Evolutionary conservation across 2,888 invertebrate genomes (phyloP), one percentile per base, ranked within the genome.

Genomic region (Lasiommata megera): DNA sequence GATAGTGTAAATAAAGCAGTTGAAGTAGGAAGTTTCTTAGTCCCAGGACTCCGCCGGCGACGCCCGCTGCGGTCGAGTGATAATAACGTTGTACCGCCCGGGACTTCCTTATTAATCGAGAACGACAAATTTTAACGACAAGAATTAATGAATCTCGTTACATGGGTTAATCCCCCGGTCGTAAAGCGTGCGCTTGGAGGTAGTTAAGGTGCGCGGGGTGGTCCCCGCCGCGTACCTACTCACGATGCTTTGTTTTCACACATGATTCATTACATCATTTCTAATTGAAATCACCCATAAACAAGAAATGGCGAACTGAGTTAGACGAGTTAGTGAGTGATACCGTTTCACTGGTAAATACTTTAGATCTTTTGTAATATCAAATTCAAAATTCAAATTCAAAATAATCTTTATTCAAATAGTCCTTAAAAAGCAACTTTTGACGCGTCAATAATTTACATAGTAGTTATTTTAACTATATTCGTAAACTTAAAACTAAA

Each of bases 111-210:
- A 91, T 91, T 91, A 91, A 91, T 91, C 88, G 91, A 88, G 89
- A 88, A 91, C 91, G 90, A 91, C 91, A 91, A 91, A 91, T 91
- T 91, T 91, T 91, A 91, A 91, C 91, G 91, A 91, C 91, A 91
- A 89, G 90, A 91, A 91, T 91, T 91, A 91, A 91, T 91, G 91
- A 90, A 90, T 91, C 91, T 91, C 91, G 89, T 91, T 91, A 91
- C 89, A 88, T 77, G 91, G 91, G 91, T 91, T 91, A 91, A 91
- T 91, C 90, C 88, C 84, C 75, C 76, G 84, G 79, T 89, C 91
- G 91, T 91, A 90, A 90, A 91, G 86, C 84, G 84, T 83, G 77
- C 80, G 80, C 84, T 80, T 74, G 77, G 77, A 72, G 82, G 86
- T 84, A 82, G 86, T 84, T 82, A 84, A 84, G 88, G 84, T 84